Conservation (phyloP, 2,888 invertebrate genomes). For the Drosophila flavopinicola region DNA sequence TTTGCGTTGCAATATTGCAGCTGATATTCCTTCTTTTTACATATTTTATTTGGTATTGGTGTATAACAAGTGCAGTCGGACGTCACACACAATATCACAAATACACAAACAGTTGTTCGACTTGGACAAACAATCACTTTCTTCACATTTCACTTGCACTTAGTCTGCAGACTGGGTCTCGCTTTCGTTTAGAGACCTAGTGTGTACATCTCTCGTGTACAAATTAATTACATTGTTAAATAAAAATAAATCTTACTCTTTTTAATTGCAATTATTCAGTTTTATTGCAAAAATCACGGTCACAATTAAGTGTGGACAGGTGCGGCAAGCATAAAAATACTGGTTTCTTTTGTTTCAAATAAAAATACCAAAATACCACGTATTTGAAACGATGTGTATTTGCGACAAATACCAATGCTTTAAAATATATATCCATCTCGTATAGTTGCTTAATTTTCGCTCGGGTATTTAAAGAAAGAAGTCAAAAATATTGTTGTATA, state of each 20-base stretch:
- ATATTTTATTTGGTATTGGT: constrained; percentile 55
- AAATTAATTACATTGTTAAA: constrained; percentile 16
- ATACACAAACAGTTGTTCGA: constrained; percentile 57
- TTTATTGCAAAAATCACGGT: constrained; percentile 62
- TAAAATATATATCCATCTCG: no score
- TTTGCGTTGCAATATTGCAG: constrained; percentile 64
- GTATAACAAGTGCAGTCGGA: constrained; percentile 61
- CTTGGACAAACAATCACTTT: constrained; percentile 59
- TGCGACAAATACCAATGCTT: not conserved
- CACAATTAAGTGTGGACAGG: constrained; percentile 39
- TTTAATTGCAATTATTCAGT: constrained; percentile 38
- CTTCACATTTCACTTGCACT: constrained; percentile 62
- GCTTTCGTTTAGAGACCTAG: not conserved
- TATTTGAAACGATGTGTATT: not conserved
- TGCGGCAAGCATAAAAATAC: not conserved
- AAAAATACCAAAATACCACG: not conserved
- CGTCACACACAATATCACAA: constrained; percentile 57
- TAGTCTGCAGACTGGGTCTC: constrained; percentile 5
- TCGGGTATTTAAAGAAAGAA: no score
- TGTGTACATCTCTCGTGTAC: constrained; percentile 2
- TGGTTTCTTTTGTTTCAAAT: no score
- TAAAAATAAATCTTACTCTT: constrained; percentile 33
- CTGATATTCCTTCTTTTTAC: constrained; percentile 37
- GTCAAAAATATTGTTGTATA: no score
- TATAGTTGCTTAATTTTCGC: no score